These are phyloP conservation scores for Thunnus albacares DNA, from an alignment of 2,797 vertebrate species.

Conservation along the genomic window DNA sequence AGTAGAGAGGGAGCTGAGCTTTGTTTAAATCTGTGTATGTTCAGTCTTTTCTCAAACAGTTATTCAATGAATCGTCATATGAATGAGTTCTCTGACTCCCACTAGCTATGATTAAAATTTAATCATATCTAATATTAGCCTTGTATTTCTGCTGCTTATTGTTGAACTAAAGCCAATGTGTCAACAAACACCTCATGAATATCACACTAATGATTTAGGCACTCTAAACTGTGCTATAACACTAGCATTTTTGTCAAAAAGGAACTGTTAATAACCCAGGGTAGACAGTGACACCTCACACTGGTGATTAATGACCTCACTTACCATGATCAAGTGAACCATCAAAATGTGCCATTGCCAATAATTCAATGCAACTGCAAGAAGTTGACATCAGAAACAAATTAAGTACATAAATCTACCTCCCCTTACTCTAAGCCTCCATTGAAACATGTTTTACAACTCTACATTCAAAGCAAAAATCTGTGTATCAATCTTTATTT, in stretches of 20 bases:
- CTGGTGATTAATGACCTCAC: constrained; percentile 85
- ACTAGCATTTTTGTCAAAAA: constrained; percentile 69
- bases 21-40: neutral
- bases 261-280: constrained; percentile 70
- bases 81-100: neutral
- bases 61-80: neutral
- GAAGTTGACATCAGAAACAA: constrained; percentile 35
- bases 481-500: constrained; percentile 57
- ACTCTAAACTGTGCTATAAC: constrained; percentile 63
- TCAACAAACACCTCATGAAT: constrained; percentile 52
- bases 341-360: constrained; percentile 59
- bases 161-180: constrained; percentile 20
- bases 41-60: neutral
- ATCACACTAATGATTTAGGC: constrained; percentile 41
- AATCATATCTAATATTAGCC: neutral
- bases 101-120: neutral
- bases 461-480: constrained; percentile 31
- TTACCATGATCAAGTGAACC: constrained; percentile 79
- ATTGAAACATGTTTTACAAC: constrained; percentile 47
- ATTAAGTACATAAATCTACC: constrained; percentile 48
- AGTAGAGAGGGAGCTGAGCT: neutral
- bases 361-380: constrained; percentile 47
- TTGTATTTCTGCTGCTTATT: constrained; percentile 15
- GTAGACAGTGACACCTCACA: constrained; percentile 72
- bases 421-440: constrained; percentile 23